Base-by-base conservation (phyloP, 1,140 invertebrate genomes). In the Diachasmimorpha longicaudata region DNA sequence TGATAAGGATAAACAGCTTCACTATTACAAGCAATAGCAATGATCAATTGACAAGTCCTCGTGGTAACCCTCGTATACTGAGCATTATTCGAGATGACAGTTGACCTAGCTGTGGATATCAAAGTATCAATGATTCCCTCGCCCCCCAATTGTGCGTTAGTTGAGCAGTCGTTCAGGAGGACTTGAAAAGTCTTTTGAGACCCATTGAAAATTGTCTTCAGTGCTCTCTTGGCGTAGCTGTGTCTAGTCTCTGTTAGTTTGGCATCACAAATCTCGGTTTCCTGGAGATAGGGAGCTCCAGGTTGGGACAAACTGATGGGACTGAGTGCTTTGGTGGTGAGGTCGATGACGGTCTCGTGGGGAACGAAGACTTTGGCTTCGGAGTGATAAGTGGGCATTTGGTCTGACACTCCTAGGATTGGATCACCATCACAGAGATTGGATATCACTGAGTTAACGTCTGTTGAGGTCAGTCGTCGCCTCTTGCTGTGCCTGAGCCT, bases 171-270 rank as follows among this genome's bases (percentile, higher is more conserved):
- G 46, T 89, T 88, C 55, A 89, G 77, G 70, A 89, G 82, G n/a
- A 88, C 87, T 80, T 88, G 85, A 82, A 89, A 89, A 48, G 87
- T 88, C 67, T 89, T 89, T 31, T 88, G 87, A 1, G 88, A 88
- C 11, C 88, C 84, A 78, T 89, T 89, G 39, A 88, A 88, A 23
- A 89, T 79, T 37, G 85, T 89, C 81, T 88, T 89, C 63, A 89
- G 81, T 52, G 85, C 87, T 75, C 83, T 82, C 79, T 89, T 88
- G 1, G 85, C 84, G 81, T 89, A 88, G 83, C 80, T 87, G 31
- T 85, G 82, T 52, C 87, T 82, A 10, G 84, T 82, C 79, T 88
- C 88, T 11, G 78, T 80, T n/a, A 88, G 70, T 71, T 83, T 86
- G 3, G 78, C 48, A 75, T 89, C 85, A 6, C 81, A 81, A 23